Evolutionary conservation across 1,140 invertebrate genomes (phyloP).

Genomic region (Leptonema lineaticorne): DNA sequence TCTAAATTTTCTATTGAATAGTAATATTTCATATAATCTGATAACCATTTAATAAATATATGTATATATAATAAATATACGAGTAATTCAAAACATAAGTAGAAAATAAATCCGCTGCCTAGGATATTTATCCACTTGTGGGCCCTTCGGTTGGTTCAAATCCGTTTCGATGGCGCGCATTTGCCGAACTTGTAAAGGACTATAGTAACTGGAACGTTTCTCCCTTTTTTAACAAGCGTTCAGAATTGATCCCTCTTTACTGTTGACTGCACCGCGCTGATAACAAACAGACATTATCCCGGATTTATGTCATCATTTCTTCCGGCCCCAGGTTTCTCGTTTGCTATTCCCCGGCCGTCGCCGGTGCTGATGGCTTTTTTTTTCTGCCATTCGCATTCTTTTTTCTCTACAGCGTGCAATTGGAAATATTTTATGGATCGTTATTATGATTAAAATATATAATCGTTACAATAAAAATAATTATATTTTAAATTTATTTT

Average conservation of each 20-base stretch:
- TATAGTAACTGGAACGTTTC: background rate
- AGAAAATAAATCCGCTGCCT: background rate
- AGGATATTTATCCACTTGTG: slow-evolving; percentile 22
- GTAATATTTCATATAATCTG: too few species aligned
- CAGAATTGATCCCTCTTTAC: slow-evolving; percentile 42
- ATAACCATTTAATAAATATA: too few species aligned
- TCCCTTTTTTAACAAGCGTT: slow-evolving; percentile 39
- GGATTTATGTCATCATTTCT: slow-evolving; percentile 57
- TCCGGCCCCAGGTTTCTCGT: slow-evolving; percentile 39
- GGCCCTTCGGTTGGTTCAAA: slow-evolving; percentile 8
- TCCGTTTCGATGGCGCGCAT: slow-evolving; percentile 23
- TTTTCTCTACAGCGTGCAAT: too few species aligned
- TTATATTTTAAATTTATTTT: too few species aligned
- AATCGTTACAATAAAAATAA: too few species aligned
- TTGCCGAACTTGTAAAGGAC: slow-evolving; percentile 11
- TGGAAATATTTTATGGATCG: too few species aligned
- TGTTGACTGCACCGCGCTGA: slow-evolving; percentile 53
- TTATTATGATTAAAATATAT: too few species aligned
- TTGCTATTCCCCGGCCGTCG: slow-evolving; percentile 1
- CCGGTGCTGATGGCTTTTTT: too few species aligned
- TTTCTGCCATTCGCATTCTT: too few species aligned
- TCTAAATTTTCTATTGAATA: too few species aligned
- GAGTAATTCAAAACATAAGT: background rate
- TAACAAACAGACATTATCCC: slow-evolving; percentile 59
- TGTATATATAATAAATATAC: background rate